These are phyloP conservation scores for Troilus luridus DNA, from an alignment of 2,888 invertebrate genomes.

Conservation along the genomic window DNA sequence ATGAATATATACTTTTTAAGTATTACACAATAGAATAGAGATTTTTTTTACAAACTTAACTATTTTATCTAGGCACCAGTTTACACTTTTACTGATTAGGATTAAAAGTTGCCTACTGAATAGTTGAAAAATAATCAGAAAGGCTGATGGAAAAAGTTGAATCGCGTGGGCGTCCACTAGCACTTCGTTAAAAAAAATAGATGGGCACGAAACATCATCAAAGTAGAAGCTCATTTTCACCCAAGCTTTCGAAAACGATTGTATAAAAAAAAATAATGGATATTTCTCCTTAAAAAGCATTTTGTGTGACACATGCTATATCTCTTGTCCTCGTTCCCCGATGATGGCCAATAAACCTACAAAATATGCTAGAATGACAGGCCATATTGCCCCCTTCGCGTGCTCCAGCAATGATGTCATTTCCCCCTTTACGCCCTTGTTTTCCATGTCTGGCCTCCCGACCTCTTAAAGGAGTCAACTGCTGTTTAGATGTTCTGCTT, in stretches of 20 bases:
- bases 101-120: not conserved
- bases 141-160: not conserved
- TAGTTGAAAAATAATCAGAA: not conserved
- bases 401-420: not conserved
- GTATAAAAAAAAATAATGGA: not conserved
- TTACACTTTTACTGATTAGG: not conserved
- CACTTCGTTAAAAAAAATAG: not conserved
- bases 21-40: too few species aligned
- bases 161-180: not conserved
- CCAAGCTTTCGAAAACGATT: not conserved
- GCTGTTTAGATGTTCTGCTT: too few species aligned
- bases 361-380: not conserved
- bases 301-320: not conserved
- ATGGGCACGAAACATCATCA: too few species aligned
- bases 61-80: not conserved
- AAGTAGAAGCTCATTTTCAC: not conserved
- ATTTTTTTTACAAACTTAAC: too few species aligned
- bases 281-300: not conserved
- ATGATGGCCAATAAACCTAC: constrained; percentile 1
- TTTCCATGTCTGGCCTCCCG: not conserved
- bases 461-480: not conserved
- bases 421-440: constrained; percentile 16
- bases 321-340: not conserved
- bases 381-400: constrained; percentile 3
- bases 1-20: too few species aligned